Percentiles rank a stretch among this genome's conserved stretches.
Evolutionary conservation across 2,113 vertebrate genomes (phyloP).

Genomic region (Rhinichthys klamathensis): DNA sequence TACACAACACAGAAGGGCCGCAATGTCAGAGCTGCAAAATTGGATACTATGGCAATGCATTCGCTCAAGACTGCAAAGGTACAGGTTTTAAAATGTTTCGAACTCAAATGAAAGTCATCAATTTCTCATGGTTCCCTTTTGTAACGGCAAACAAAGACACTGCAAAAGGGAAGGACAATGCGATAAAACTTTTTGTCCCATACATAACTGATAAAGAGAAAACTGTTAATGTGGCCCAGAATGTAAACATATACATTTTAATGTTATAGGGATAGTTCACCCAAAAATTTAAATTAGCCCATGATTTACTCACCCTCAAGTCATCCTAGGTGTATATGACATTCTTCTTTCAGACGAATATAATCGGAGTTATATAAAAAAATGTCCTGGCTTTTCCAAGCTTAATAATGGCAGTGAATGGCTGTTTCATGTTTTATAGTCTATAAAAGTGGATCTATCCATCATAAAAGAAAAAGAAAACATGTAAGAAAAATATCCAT

Average conservation of each 20-base stretch:
- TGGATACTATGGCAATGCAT: slow-evolving; percentile 84
- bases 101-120: not conserved
- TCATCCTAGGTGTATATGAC: too few species aligned
- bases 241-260: not conserved
- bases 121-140: not conserved
- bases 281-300: too few species aligned
- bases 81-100: slow-evolving; percentile 50
- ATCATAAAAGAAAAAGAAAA: too few species aligned
- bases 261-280: not conserved
- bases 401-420: too few species aligned
- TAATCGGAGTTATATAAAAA: too few species aligned
- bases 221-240: not conserved
- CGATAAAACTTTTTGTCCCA: not conserved
- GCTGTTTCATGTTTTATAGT: too few species aligned
- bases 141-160: not conserved
- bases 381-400: too few species aligned
- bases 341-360: too few species aligned
- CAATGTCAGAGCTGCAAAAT: slow-evolving; percentile 83
- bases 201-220: not conserved
- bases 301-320: too few species aligned
- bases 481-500: too few species aligned
- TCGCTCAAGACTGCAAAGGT: slow-evolving; percentile 83
- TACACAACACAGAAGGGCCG: slow-evolving; percentile 80
- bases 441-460: too few species aligned
- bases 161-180: not conserved